phyloP scores from a whole-genome alignment of 2,113 vertebrate genomes.

The Isurus oxyrinchus region DNA sequence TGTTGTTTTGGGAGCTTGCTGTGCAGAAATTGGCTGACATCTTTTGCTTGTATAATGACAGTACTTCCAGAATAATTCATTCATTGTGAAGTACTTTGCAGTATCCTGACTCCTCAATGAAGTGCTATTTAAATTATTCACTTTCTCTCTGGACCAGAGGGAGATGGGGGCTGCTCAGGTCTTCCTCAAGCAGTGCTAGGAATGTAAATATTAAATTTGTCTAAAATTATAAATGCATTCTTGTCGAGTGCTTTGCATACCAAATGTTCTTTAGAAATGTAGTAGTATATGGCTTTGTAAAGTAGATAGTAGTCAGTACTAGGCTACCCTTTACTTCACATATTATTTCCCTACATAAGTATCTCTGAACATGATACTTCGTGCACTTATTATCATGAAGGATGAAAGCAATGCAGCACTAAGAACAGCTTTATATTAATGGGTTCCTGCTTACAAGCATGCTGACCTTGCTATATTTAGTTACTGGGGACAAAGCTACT shows the following conservation, averaged over 20 bases:
- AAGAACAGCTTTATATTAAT: conserved; percentile 48
- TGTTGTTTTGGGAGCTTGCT: background rate
- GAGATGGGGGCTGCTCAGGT: background rate
- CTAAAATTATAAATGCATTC: background rate
- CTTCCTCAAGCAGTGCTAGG: background rate
- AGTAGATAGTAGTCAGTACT: background rate
- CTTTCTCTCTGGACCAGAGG: background rate
- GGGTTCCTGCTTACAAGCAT: conserved; percentile 50
- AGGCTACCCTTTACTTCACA: background rate
- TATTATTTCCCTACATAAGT: background rate
- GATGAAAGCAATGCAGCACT: background rate
- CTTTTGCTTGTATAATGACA: background rate
- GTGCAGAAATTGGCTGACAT: background rate
- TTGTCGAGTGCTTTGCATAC: background rate
- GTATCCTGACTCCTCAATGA: background rate
- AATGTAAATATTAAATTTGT: background rate
- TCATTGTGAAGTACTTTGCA: background rate
- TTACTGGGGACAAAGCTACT: conserved; percentile 51
- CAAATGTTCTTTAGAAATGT: background rate
- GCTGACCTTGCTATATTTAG: conserved; percentile 43
- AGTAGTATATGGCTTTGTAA: background rate
- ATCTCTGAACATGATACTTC: background rate
- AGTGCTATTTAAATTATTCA: background rate
- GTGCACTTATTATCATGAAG: background rate
- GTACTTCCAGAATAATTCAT: background rate